Percentiles rank a stretch among this genome's conserved stretches.
Conservation (phyloP, 37 sponge, comb jelly and placozoan genomes). For the Chondrilla cf. caribensis region DNA sequence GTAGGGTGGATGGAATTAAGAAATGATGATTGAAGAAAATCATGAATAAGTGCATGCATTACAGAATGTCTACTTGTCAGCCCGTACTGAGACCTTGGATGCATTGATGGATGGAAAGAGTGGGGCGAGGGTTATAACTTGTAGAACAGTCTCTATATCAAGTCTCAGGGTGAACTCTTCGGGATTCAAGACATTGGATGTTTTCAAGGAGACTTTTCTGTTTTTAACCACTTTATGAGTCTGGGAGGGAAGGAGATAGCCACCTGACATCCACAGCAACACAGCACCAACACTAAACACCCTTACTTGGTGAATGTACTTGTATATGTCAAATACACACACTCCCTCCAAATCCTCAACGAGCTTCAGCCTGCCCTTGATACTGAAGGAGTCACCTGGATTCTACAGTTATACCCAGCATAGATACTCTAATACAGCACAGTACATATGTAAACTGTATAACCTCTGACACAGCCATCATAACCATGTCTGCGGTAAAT, state of each 20-base stretch:
- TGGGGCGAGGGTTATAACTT: constrained; percentile 54
- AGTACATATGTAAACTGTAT: neutral
- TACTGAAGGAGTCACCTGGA: constrained; percentile 56
- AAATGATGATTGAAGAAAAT: too few relatives aligned
- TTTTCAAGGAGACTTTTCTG: constrained; percentile 15
- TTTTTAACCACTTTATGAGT: neutral
- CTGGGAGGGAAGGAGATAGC: constrained; percentile 10
- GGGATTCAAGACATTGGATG: constrained; percentile 1
- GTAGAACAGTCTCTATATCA: constrained; percentile 11
- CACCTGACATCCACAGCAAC: neutral
- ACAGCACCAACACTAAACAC: neutral
- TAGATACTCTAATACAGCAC: too few relatives aligned
- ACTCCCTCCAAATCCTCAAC: neutral
- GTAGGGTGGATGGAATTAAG: too few relatives aligned
- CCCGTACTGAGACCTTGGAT: neutral
- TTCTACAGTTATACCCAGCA: constrained; percentile 18
- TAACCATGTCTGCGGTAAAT: neutral
- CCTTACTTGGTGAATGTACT: constrained; percentile 47
- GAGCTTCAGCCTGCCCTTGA: constrained; percentile 51
- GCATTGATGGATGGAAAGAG: constrained; percentile 62
- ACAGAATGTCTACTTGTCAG: neutral
- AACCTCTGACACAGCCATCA: neutral
- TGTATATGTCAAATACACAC: constrained; percentile 43
- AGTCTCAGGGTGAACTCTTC: constrained; percentile 24
- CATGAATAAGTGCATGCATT: too few relatives aligned